A percentile compares a stretch with the other conserved stretches of the same genome.
These are phyloP conservation scores for Tragopan temminckii DNA, from an alignment of 2,797 vertebrate species.

Conservation along the genomic window DNA sequence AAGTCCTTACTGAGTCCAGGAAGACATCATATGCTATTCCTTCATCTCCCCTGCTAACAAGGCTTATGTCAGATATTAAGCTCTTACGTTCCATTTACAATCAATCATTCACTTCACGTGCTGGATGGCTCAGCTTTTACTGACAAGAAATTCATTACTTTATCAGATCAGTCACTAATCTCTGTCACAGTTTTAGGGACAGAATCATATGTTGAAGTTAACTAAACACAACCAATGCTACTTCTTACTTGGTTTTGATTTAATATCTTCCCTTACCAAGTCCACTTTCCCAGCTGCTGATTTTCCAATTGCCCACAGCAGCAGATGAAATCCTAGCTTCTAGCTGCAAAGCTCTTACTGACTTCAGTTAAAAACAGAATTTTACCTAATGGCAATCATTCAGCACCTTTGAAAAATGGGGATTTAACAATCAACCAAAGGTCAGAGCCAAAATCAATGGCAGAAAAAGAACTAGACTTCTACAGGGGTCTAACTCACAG, in stretches of 20 bases:
- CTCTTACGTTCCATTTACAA: background rate
- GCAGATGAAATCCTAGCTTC: conserved; percentile 33
- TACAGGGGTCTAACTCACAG: background rate
- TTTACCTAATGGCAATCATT: conserved; percentile 20
- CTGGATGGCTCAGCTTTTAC: background rate
- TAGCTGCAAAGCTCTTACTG: conserved; percentile 33
- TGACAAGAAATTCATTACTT: background rate
- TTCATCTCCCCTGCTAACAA: background rate
- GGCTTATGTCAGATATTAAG: rapidly evolving
- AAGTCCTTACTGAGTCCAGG: background rate
- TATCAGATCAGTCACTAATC: background rate
- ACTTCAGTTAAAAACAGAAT: background rate
- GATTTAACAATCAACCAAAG: conserved; percentile 30
- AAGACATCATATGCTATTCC: background rate
- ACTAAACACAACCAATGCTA: background rate
- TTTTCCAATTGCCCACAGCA: background rate
- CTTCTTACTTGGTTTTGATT: background rate
- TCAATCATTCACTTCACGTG: background rate
- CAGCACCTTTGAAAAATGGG: conserved; percentile 23
- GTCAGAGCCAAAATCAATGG: conserved; percentile 34
- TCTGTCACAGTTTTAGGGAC: background rate
- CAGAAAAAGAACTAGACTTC: background rate
- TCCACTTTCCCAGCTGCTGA: background rate
- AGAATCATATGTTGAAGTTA: background rate
- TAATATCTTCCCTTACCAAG: conserved; percentile 2